Conservation (phyloP, 2,888 invertebrate genomes). For the Andrena haemorrhoa region DNA sequence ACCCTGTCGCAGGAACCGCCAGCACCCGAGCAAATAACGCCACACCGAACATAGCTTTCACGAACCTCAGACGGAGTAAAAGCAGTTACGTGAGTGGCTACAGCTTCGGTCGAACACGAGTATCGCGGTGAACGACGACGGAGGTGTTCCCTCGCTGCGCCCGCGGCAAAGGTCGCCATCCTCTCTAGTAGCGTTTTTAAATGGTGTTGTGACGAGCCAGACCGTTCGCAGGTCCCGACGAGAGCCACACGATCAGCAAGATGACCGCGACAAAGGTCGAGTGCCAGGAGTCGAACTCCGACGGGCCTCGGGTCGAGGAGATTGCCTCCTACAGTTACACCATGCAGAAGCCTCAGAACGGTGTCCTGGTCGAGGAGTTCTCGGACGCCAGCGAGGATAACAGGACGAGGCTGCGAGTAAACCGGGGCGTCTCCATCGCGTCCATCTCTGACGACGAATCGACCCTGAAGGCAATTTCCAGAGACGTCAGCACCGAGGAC, state of each 20-base stretch:
- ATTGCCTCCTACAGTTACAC: conserved; percentile 88
- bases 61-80: conserved; percentile 43
- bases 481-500: conserved; percentile 88
- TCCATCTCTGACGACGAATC: conserved; percentile 89
- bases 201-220: conserved; percentile 71
- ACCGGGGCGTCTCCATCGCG: conserved; percentile 88
- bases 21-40: conserved; percentile 46
- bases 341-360: conserved; percentile 82
- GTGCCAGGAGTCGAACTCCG: conserved; percentile 86
- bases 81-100: conserved; percentile 45
- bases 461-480: conserved; percentile 87
- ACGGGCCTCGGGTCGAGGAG: conserved; percentile 87
- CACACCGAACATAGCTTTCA: conserved; percentile 54
- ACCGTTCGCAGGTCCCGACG: conserved; percentile 87
- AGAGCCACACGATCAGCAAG: conserved; percentile 89
- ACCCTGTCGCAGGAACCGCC: conserved; percentile 13
- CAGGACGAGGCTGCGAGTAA: conserved; percentile 82
- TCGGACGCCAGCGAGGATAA: conserved; percentile 85
- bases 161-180: conserved; percentile 34
- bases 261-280: conserved; percentile 88
- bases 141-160: conserved; percentile 11
- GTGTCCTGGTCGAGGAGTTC: conserved; percentile 83
- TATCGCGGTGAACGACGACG: conserved; percentile 8
- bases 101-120: conserved; percentile 6
- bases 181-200: conserved; percentile 27